phyloP scores from a whole-genome alignment of 2,113 vertebrate genomes.

The Catagonus wagneri region DNA sequence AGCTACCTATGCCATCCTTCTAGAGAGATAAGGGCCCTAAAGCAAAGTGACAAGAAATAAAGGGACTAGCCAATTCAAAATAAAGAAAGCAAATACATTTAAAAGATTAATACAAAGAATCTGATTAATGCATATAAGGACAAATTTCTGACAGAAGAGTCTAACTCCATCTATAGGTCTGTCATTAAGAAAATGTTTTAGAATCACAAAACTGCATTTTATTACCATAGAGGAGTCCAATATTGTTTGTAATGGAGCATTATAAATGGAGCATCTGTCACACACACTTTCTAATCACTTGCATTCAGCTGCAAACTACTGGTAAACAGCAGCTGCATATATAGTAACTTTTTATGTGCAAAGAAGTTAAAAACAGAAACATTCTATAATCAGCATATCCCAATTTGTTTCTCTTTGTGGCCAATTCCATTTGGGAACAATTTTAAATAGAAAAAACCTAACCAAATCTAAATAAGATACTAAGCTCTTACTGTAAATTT shows the following conservation, averaged over 20 bases:
- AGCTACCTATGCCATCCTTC: background rate
- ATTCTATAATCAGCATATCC: background rate
- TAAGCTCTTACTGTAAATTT: slow-evolving; percentile 32
- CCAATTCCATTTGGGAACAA: slow-evolving; percentile 8
- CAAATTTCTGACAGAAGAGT: slow-evolving; percentile 28
- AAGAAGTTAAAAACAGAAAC: slow-evolving; percentile 42
- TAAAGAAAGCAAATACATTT: background rate
- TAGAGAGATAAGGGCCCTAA: background rate
- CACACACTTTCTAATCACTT: slow-evolving; percentile 18
- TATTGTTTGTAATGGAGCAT: background rate
- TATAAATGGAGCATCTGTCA: background rate
- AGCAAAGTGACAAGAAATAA: slow-evolving; percentile 34
- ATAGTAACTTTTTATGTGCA: slow-evolving; percentile 25
- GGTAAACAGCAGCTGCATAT: slow-evolving; percentile 59
- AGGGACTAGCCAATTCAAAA: slow-evolving; percentile 43
- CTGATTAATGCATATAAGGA: background rate
- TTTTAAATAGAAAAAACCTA: background rate
- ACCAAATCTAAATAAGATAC: slow-evolving; percentile 14
- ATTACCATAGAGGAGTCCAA: background rate
- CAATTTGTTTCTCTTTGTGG: slow-evolving; percentile 49
- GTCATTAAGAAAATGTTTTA: slow-evolving; percentile 44
- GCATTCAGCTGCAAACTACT: slow-evolving; percentile 44
- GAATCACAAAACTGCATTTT: background rate
- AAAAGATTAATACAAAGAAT: slow-evolving; percentile 53
- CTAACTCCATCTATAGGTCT: slow-evolving; percentile 27